Conservation (phyloP, 2,113 vertebrate species). For the Irena cyanogastra region DNA sequence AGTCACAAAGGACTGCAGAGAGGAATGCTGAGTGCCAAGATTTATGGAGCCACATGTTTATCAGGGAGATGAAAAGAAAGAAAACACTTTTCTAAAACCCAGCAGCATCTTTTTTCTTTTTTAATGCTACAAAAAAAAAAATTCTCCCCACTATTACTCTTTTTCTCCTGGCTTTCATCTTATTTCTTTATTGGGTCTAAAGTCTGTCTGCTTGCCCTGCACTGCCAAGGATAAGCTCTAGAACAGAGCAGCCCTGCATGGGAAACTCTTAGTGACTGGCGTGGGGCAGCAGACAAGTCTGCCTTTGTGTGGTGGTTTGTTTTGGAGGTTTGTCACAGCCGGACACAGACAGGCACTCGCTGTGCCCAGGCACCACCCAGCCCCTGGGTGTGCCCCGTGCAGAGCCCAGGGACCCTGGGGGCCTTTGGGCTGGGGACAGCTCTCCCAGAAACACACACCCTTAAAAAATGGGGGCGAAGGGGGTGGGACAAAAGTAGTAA, state of each 20-base stretch:
- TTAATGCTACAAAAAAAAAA: neutral
- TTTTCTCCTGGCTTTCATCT: fast-evolving
- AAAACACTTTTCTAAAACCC: neutral
- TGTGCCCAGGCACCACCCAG: neutral
- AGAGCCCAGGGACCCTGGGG: neutral
- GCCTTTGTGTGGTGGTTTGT: neutral
- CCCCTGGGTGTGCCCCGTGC: fast-evolving
- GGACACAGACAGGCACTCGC: fast-evolving
- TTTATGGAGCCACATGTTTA: neutral
- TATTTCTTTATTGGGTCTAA: neutral
- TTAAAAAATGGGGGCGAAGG: neutral
- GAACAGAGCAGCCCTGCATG: neutral
- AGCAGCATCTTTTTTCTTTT: neutral
- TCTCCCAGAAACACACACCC: neutral
- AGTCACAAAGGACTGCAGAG: neutral
- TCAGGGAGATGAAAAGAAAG: neutral
- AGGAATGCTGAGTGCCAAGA: neutral
- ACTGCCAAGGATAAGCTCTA: neutral
- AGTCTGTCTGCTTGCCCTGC: fast-evolving
- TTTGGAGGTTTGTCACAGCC: neutral
- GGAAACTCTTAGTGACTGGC: neutral
- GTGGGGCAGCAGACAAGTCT: neutral
- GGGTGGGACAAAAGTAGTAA: neutral
- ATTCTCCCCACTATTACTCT: no score
- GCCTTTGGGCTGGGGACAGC: neutral